Evolutionary conservation across 2,888 invertebrate species (phyloP), one percentile per base, ranked within the genome.

Genomic region (Diploptera punctata): DNA sequence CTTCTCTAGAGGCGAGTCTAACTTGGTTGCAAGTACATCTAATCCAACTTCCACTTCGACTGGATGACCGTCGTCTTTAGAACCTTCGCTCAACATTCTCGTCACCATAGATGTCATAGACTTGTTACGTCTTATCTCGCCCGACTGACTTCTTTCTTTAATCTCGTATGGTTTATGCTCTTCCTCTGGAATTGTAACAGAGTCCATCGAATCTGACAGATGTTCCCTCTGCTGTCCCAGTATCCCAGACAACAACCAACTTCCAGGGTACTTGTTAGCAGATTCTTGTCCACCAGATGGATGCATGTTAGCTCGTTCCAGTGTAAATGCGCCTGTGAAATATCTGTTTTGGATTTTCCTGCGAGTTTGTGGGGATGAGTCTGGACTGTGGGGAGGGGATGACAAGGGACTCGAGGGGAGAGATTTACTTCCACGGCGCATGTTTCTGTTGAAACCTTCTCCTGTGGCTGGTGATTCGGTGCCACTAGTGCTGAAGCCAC

Each of bases 381-480:
- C 85, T 0, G 91, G 0, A 91, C 91, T 61, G 10, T 33, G 43
- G 13, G 44, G 26, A 29, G 70, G 70, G 16, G 92, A 88, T 71
- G 87, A 83, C 2, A 88, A 81, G 0, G 93, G 93, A 0, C 91
- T 89, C 0, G 88, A 87, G 0, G 93, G 93, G 74, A 93, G 82
- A 21, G 92, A 92, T 82, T 86, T 89, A 80, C 92, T 92, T 74
- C 90, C 91, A 74, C 91, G 86, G 1, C 91, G 84, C 21, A 75
- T 72, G 24, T 78, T 81, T 76, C 81, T 79, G 75, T 81, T 80
- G 83, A 84, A 82, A 52, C 80, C 80, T 70, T 79, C 79, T 44
- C 78, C 77, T 43, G 79, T 77, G 38, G 79, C 78, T 18, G 44
- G 80, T 78, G 13, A 81, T 29, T 77, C 75, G 16, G 75, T 72